These are phyloP conservation scores for Otocyon megalotis DNA, from an alignment of 2,113 vertebrate genomes.

Conservation along the genomic window DNA sequence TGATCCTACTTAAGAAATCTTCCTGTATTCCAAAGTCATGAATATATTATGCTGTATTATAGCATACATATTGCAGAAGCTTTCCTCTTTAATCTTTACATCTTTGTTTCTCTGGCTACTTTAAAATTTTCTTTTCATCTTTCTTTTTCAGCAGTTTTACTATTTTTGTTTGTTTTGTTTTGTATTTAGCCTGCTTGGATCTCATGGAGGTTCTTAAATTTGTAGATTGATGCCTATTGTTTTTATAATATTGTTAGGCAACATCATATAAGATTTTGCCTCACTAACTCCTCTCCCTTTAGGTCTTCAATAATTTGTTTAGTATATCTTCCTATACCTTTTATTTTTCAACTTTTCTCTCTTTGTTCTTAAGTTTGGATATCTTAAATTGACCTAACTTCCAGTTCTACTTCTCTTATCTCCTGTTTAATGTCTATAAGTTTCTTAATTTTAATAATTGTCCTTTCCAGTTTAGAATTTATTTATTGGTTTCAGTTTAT, in stretches of 20 bases:
- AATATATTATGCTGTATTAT: neutral
- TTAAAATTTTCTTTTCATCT: neutral
- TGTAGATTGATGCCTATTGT: neutral
- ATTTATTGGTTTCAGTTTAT: neutral
- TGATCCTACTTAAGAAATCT: neutral
- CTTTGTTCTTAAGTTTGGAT: neutral
- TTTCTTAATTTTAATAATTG: neutral
- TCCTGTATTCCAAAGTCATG: neutral
- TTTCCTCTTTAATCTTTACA: neutral
- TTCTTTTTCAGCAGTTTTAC: conserved; percentile 4
- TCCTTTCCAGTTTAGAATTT: neutral
- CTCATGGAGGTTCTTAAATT: neutral
- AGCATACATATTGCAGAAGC: neutral
- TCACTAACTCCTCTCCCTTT: neutral
- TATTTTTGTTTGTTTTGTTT: neutral
- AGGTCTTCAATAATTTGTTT: neutral
- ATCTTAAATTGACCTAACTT: neutral
- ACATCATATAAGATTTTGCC: neutral
- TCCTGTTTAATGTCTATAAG: neutral
- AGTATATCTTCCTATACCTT: neutral
- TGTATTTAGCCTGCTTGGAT: neutral
- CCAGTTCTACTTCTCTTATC: neutral
- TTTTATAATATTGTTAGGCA: neutral
- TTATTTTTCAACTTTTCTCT: neutral
- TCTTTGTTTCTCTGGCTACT: neutral